Base-by-base conservation (phyloP, 2,113 vertebrate genomes). In the Psettodes erumei region DNA sequence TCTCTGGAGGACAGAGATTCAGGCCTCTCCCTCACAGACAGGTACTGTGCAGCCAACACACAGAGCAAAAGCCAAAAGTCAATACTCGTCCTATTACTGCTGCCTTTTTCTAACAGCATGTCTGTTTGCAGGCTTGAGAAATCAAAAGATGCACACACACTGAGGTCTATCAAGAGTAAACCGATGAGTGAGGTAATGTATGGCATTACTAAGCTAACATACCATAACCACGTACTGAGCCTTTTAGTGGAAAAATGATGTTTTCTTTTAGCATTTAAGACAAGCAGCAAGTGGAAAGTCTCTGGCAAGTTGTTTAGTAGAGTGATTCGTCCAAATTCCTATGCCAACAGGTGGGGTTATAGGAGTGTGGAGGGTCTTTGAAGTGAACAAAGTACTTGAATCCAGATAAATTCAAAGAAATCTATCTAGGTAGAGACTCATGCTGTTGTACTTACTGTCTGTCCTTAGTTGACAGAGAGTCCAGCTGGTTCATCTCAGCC, bases 1-100 rank as follows among this genome's bases (percentile, higher is more conserved):
- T 90, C 83, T 10, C 51, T 91, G 63, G 92, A 92, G 64, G 93
- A 91, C 23, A 81, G 83, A 81, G 89, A 91, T 30, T 81, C 82
- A 77, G 88, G 89, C 65, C 77, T 85, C 74, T 82, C 80, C 27
- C 60, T 81, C 43, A 80, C 76, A 45, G 85, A 83, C 32, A 70
- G 88, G 40, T 91, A 91, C 84, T 50, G 54, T 27, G 48, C 19
- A 58, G 21, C n/a, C 15, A 18, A 28, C 13, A 54, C 43, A 30
- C 33, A 8, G 30, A 61, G 6, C 27, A 58, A 5, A 45, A 38
- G 28, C 7, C n/a, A n/a, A n/a, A n/a, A n/a, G n/a, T n/a, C n/a
- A n/a, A 12, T 15, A 12, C 27, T 10, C 28, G 30, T 2, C 19
- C 15, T 11, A 5, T 55, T 19, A 18, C 7, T 16, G 2, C 10